Evolutionary conservation across 2,888 invertebrate species (phyloP), one percentile per base, ranked within the genome.

Genomic region (Drosophila phalerata): DNA sequence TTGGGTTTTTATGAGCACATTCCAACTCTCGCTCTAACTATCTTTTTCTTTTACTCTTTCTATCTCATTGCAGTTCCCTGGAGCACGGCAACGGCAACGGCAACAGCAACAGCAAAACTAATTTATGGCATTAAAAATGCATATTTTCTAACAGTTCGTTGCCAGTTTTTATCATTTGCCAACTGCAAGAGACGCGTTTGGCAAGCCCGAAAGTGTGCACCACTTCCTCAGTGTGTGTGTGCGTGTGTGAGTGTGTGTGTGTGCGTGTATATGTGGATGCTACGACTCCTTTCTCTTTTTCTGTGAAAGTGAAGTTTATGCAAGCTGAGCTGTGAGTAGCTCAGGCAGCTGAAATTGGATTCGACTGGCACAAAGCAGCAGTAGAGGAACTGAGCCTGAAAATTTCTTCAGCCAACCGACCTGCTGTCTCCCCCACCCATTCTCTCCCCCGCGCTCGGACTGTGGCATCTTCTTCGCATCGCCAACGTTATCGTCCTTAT

Each of bases 61-160:
- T 52, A 32, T 69, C 56, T 61, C 65, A 28, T 83, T 84, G 57
- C 75, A 77, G 81, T 37, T 73, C 37, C 57, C 68, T 67, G 67
- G 79, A 72, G 72, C 66, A 69, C 62, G 51, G 48, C 56, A 51
- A 47, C 62, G 51, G 48, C 56, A 51, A 47, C 68, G 58, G 76
- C 76, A 81, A 81, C 53, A 17, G 43, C 32, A 57, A 65, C 72
- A 79, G 78, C 75, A 80, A 86, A 89, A 86, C 87, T 88, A 84
- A 86, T 88, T 83, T 86, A 88, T 81, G 81, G 81, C 87, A 87
- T 85, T 85, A 85, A 88, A 87, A 88, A 90, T 90, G 88, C 76
- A 90, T 85, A 88, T 88, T 89, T 89, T 89, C 85, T 88, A 88
- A 88, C 85, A 88, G 88, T 81, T 80, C 79, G 75, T 77, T 70